A percentile compares a stretch with the other conserved stretches of the same genome.
phyloP scores from a whole-genome alignment of 2,113 vertebrate genomes.

The Ageneiosus marmoratus region DNA sequence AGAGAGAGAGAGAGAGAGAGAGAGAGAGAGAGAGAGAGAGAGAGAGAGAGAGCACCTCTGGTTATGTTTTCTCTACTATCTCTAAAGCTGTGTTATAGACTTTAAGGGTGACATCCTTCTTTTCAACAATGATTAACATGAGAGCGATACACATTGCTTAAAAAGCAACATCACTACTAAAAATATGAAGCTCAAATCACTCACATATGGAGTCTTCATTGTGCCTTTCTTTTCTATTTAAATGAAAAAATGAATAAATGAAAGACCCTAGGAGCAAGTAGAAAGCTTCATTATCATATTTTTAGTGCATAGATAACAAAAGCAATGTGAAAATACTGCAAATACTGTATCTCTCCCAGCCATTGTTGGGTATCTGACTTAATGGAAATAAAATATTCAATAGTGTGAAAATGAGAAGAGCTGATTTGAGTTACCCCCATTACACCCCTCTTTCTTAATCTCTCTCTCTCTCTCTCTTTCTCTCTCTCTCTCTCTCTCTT shows the following conservation, averaged over 20 bases:
- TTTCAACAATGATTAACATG: slow-evolving; percentile 44
- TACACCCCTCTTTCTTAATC: neutral
- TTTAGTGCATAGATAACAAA: neutral
- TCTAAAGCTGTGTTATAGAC: slow-evolving; percentile 44
- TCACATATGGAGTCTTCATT: slow-evolving; percentile 16
- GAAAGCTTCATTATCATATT: neutral
- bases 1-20: neutral
- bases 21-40: neutral
- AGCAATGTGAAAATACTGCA: neutral
- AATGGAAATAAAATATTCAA: slow-evolving; percentile 52
- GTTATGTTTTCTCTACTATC: slow-evolving; percentile 20
- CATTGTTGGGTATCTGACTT: slow-evolving; percentile 30
- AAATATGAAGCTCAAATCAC: neutral
- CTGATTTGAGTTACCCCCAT: slow-evolving; percentile 2
- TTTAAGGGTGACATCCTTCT: slow-evolving; percentile 42
- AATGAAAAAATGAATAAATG: neutral
- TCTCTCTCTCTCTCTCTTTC: neutral
- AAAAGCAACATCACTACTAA: neutral
- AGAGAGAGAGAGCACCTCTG: neutral
- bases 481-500: slow-evolving; percentile 5
- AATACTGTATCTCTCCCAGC: slow-evolving; percentile 2
- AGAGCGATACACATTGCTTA: neutral
- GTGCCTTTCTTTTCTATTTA: slow-evolving; percentile 3
- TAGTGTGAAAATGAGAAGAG: slow-evolving; percentile 32
- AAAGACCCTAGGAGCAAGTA: neutral